Base-by-base conservation (phyloP, 2,888 invertebrate species). In the Nymphalis urticae region DNA sequence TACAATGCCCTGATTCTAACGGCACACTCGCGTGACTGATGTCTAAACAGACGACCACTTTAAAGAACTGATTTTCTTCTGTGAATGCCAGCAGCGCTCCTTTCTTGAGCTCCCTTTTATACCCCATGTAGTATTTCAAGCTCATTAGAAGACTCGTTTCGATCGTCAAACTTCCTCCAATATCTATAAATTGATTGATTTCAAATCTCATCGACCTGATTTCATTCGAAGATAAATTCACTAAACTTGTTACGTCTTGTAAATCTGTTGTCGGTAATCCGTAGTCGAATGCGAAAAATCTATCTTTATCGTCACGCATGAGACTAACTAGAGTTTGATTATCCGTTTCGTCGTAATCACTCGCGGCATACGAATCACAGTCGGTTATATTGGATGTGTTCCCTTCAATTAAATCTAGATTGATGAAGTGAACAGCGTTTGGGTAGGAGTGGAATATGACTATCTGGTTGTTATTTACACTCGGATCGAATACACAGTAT, bases 91-190 rank as follows among this genome's bases (percentile, higher is more conserved):
- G 75, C n/a, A 89, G 74, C 7, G 80, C 69, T 19, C 79, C 85
- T 70, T 85, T 84, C 59, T 77, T 80, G 17, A 76, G 62, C 62
- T 85, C 80, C 56, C 90, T 84, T 62, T 73, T 89, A 72, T 88
- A 93, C 64, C 93, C 93, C 88, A 89, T 89, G 69, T 91, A 93
- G 76, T 89, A 89, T 72, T 91, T 94, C 74, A 91, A 77, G 75
- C 91, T 94, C 83, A 94, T 94, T 76, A 95, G 93, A 80, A 97
- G 90, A 64, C 95, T 95, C 0, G 96, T 89, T 63, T 95, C 95
- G 73, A 97, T 93, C 0, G 95, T 94, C 24, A 97, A 82, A 2
- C 96, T 97, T 0, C 97, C 97, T 0, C 98, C 98, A 48, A 96
- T 95, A 79, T 97, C 97, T 59, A 92, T 90, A 32, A 95, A 94